phyloP scores from a whole-genome alignment of 2,797 vertebrate species.

The Gorsachius magnificus region DNA sequence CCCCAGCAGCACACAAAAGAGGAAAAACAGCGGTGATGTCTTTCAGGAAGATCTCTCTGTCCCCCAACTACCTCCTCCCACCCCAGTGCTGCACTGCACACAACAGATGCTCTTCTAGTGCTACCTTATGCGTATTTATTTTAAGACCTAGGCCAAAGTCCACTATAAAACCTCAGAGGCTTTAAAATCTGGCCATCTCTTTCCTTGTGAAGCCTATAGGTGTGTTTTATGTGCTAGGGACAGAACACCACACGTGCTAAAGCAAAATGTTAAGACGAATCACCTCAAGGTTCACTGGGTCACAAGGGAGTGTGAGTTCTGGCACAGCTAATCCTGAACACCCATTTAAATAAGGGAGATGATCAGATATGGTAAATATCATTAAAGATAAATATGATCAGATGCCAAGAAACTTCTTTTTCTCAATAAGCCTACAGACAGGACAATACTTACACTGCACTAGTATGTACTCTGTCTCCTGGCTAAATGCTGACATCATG shows the following conservation, averaged over 20 bases:
- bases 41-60: conserved; percentile 28
- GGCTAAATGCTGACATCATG: neutral
- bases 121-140: neutral
- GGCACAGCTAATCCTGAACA: neutral
- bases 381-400: neutral
- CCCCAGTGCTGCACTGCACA: neutral
- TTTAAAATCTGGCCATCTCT: neutral
- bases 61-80: neutral
- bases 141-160: neutral
- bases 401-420: neutral
- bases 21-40: neutral
- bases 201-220: neutral
- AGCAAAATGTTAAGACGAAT: neutral
- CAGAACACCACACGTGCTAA: neutral
- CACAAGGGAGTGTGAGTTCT: neutral
- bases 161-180: neutral
- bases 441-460: accelerated
- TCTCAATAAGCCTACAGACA: neutral
- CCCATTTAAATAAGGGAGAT: neutral
- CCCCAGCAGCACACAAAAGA: conserved; percentile 50
- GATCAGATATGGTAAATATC: too few relatives aligned
- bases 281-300: neutral
- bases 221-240: neutral
- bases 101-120: neutral
- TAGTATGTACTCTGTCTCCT: neutral